Evolutionary conservation across 2,113 vertebrate genomes (phyloP).

Genomic region (Stigmatopora argus): DNA sequence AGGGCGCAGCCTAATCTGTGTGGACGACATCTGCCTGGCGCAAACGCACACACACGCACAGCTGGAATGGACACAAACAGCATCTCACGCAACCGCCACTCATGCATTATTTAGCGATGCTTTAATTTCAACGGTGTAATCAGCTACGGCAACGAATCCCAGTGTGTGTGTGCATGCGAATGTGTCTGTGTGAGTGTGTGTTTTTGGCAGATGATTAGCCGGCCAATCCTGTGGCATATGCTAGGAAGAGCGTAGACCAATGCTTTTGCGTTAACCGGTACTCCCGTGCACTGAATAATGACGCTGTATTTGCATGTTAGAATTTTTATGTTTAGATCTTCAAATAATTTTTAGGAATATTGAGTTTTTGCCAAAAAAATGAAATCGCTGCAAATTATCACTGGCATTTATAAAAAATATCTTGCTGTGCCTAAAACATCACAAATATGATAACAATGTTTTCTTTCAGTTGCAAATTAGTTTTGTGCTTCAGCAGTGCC

Average conservation of each 20-base stretch:
- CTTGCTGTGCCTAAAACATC: too few relatives aligned
- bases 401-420: too few relatives aligned
- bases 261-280: neutral
- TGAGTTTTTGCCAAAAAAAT: too few relatives aligned
- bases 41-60: conserved; percentile 3
- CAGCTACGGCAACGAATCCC: conserved; percentile 11
- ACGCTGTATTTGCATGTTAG: neutral
- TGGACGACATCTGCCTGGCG: conserved; percentile 59
- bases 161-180: neutral
- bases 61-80: conserved; percentile 6
- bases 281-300: neutral
- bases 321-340: neutral
- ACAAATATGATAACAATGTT: neutral
- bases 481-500: neutral
- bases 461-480: neutral
- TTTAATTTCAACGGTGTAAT: conserved; percentile 30
- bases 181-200: neutral
- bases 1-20: conserved; percentile 55
- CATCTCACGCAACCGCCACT: conserved; percentile 22
- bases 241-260: conserved; percentile 14
- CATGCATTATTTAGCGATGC: conserved; percentile 29
- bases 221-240: conserved; percentile 49
- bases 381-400: too few relatives aligned
- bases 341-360: too few relatives aligned
- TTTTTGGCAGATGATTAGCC: conserved; percentile 48